Base-by-base conservation (phyloP, 2,797 vertebrate species). In the Manis crassicaudata region DNA sequence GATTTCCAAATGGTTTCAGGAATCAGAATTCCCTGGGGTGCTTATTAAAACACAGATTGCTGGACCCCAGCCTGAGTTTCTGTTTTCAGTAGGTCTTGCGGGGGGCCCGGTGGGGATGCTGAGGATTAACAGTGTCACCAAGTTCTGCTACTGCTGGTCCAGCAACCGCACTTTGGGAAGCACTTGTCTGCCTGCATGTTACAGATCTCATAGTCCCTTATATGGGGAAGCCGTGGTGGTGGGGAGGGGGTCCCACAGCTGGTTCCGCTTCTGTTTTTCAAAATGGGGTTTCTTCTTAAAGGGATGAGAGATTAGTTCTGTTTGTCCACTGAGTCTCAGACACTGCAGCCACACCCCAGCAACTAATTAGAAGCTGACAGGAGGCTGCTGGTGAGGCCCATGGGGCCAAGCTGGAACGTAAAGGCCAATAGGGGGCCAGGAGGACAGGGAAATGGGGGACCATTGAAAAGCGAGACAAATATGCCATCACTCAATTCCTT, bases 1-100 rank as follows among this genome's bases (percentile, higher is more conserved):
- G 3, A 80, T 88, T 96, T 76, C 37, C 67, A 79, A 88, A 35
- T 67, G 14, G n/a, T 72, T 92, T 90, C 60, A 77, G 60, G 73
- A 60, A 76, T 91, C 54, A 52, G 27, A 68, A 76, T 73, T 58
- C 46, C 46, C 46, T 54, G 9, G 20, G 12, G 9, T 80, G 9
- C 27, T 52, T 85, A 17, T 73, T 58, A 81, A 88, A 93, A 50
- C 20, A 52, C 21, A 88, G 29, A 82, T 29, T 58, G 2, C 25
- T 35, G 16, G 12, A 50, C 11, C 16, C 2, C 18, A 46, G 54
- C 11, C 35, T 46, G 32, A 92, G 52, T 56, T 72, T 85, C 65
- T 60, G 35, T 80, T 46, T 46, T 75, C 56, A 58, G 40, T 35
- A 76, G 18, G 2, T 67, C 13, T 52, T 46, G 46, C 11, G 46